Percentiles rank a stretch among this genome's conserved stretches.
Evolutionary conservation across 2,888 invertebrate species (phyloP).

Genomic region (Phania funesta): DNA sequence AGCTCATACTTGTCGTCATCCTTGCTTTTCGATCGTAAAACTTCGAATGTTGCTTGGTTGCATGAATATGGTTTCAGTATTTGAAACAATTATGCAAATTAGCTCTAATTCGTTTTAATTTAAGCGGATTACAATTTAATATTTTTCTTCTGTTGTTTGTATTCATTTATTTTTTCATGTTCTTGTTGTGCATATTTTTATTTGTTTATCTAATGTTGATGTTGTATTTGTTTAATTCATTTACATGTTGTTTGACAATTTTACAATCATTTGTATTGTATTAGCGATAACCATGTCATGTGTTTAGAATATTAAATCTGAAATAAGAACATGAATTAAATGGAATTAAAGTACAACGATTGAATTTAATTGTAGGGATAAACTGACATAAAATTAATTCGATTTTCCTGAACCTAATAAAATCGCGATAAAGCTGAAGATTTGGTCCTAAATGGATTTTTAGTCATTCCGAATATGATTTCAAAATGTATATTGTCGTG

Average conservation of each 20-base stretch:
- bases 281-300: conserved; percentile 36
- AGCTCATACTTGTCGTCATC: conserved; percentile 1
- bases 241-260: conserved; percentile 68
- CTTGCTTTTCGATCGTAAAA: neutral
- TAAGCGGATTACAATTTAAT: conserved; percentile 78
- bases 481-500: too few relatives aligned
- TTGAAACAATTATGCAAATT: conserved; percentile 77
- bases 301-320: conserved; percentile 33
- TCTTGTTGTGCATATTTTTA: conserved; percentile 9
- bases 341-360: neutral
- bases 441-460: too few relatives aligned
- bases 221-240: conserved; percentile 70
- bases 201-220: conserved; percentile 67
- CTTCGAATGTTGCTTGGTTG: conserved; percentile 3
- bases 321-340: too few relatives aligned
- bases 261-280: conserved; percentile 63
- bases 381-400: too few relatives aligned
- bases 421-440: too few relatives aligned
- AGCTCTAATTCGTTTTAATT: conserved; percentile 77
- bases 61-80: conserved; percentile 39
- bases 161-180: conserved; percentile 6
- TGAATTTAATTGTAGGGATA: conserved; percentile 1
- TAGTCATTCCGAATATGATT: too few relatives aligned
- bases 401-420: too few relatives aligned
- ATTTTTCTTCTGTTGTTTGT: conserved; percentile 66